Percentiles rank a stretch among this genome's conserved stretches.
Evolutionary conservation across 2,888 invertebrate genomes (phyloP).

Genomic region (Heteropelma amictum): DNA sequence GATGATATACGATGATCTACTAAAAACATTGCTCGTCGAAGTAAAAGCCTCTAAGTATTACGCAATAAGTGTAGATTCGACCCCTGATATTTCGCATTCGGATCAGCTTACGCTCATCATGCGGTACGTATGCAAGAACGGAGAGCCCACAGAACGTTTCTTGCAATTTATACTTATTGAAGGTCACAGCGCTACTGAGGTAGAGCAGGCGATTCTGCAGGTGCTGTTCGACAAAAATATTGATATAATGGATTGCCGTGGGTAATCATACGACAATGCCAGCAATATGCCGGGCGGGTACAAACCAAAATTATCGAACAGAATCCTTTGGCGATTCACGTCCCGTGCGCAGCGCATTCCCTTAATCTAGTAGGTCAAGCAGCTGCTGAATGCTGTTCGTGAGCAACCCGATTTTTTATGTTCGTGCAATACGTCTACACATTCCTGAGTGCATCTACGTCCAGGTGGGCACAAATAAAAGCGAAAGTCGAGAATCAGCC

Average conservation of each 20-base stretch:
- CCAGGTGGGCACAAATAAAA: constrained; percentile 49
- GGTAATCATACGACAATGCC: constrained; percentile 64
- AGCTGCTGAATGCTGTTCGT: constrained; percentile 62
- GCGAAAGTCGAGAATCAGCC: constrained; percentile 29
- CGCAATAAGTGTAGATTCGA: constrained; percentile 63
- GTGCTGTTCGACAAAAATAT: constrained; percentile 44
- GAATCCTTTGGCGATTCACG: constrained; percentile 53
- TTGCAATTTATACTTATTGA: constrained; percentile 55
- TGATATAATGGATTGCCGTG: constrained; percentile 59
- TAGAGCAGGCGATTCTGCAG: constrained; percentile 47
- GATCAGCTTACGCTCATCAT: constrained; percentile 63
- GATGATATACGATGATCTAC: constrained; percentile 63
- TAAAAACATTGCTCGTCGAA: constrained; percentile 53
- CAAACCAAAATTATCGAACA: constrained; percentile 59
- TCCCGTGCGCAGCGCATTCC: constrained; percentile 63
- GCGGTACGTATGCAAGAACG: constrained; percentile 56
- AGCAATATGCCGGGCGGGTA: constrained; percentile 58
- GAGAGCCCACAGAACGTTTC: constrained; percentile 14
- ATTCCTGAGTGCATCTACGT: constrained; percentile 61
- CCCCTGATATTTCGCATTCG: constrained; percentile 58
- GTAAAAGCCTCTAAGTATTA: constrained; percentile 56
- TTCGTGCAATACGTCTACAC: constrained; percentile 60
- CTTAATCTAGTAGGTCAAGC: constrained; percentile 60
- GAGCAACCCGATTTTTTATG: constrained; percentile 57
- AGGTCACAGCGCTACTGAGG: constrained; percentile 56